These are phyloP conservation scores for Morphnarchus princeps DNA, from an alignment of 2,113 vertebrate genomes.

Conservation along the genomic window DNA sequence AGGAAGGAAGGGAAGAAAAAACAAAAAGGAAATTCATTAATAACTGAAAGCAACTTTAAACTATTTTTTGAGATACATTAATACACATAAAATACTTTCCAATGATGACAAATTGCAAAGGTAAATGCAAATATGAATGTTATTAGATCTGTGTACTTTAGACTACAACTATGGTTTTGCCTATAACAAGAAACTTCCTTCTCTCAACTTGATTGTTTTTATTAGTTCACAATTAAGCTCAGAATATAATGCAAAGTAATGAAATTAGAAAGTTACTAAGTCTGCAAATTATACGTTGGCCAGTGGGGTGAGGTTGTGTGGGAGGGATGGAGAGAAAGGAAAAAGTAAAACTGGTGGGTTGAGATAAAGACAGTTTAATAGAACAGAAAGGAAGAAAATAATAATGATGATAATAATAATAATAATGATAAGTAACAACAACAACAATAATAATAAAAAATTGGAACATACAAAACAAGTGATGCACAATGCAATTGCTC, in stretches of 20 bases:
- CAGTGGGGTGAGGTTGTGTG: no score
- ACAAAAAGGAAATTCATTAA: neutral
- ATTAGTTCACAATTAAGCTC: neutral
- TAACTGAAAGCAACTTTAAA: neutral
- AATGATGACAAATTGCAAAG: neutral
- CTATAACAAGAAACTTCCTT: neutral
- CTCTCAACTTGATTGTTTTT: neutral
- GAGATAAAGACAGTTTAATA: no score
- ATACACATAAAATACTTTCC: neutral
- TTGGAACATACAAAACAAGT: no score
- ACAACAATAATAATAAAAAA: no score
- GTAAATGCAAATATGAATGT: neutral
- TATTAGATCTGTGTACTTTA: neutral
- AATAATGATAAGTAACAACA: no score
- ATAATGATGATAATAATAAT: no score
- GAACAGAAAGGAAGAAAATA: no score
- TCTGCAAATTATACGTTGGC: neutral
- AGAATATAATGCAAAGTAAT: neutral
- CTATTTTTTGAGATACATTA: neutral
- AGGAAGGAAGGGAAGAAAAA: neutral
- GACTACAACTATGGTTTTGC: neutral
- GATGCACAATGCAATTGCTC: no score
- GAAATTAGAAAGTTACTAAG: neutral
- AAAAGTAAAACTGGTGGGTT: no score
- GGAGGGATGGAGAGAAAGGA: no score